A percentile compares a stretch with the other conserved stretches of the same genome.
These are phyloP conservation scores for Cynopterus brachyotis DNA, from an alignment of 2,113 vertebrate species.

Conservation along the genomic window DNA sequence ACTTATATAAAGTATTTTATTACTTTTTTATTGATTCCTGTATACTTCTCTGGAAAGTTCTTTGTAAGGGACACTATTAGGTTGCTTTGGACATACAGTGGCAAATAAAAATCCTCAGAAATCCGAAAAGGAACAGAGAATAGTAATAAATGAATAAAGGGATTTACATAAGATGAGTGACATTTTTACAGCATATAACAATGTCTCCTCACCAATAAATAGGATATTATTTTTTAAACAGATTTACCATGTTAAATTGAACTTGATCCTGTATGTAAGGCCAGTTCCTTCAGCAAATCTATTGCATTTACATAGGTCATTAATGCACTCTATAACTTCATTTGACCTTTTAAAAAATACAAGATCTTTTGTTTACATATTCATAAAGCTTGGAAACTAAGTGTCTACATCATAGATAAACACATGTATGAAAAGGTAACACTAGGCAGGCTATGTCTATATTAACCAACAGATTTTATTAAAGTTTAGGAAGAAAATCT, in stretches of 20 bases:
- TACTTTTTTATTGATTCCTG: not conserved
- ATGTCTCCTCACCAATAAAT: not conserved
- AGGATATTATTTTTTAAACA: not conserved
- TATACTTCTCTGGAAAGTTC: not conserved
- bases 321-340: not conserved
- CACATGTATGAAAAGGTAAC: not conserved
- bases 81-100: not conserved
- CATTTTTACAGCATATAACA: not conserved
- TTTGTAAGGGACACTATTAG: not conserved
- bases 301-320: not conserved
- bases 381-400: conserved; percentile 22
- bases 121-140: not conserved
- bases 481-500: not conserved
- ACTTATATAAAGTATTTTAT: not conserved
- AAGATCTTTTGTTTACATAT: not conserved
- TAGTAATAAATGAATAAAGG: not conserved
- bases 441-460: not conserved
- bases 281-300: not conserved
- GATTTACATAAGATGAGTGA: not conserved
- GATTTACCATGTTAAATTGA: not conserved
- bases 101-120: conserved; percentile 37
- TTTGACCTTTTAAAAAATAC: not conserved
- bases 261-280: not conserved
- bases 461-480: not conserved
- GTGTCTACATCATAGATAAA: not conserved